These are phyloP conservation scores for Plutomurus gul DNA, from an alignment of 1,140 invertebrate species.

Conservation along the genomic window DNA sequence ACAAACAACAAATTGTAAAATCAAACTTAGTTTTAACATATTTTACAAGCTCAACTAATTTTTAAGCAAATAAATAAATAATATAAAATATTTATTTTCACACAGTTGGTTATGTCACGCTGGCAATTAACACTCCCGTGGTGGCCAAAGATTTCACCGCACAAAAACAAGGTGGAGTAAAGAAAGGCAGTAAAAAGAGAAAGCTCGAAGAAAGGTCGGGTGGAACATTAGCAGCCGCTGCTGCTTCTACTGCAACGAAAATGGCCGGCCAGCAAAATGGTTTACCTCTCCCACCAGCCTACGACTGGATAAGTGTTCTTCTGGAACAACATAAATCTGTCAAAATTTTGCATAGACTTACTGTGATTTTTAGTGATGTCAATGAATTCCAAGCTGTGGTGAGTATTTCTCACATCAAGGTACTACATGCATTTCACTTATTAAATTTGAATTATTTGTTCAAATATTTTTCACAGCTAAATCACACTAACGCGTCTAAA, in stretches of 20 bases:
- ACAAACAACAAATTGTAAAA: too few species aligned
- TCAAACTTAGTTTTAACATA: too few species aligned
- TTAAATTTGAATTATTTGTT: background rate
- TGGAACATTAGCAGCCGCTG: constrained; percentile 39
- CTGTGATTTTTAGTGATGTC: constrained; percentile 44
- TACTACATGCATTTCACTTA: too few species aligned
- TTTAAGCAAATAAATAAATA: background rate
- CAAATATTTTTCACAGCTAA: constrained; percentile 30
- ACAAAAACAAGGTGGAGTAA: background rate
- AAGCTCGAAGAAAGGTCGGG: constrained; percentile 46
- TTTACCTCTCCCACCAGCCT: constrained; percentile 2
- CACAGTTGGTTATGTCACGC: constrained; percentile 39
- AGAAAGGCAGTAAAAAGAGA: constrained; percentile 46
- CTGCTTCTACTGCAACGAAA: background rate
- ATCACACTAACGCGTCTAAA: background rate
- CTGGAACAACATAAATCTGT: background rate
- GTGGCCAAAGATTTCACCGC: constrained; percentile 22
- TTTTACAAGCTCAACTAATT: background rate
- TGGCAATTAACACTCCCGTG: constrained; percentile 50
- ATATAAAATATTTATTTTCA: background rate
- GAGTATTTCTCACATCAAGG: too few species aligned
- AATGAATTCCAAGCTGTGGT: constrained; percentile 45
- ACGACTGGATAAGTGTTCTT: constrained; percentile 41
- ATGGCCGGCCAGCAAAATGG: background rate
- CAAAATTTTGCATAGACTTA: constrained; percentile 45